Evolutionary conservation across 2,888 invertebrate species (phyloP).

Genomic region (Dasypogon diadema): DNA sequence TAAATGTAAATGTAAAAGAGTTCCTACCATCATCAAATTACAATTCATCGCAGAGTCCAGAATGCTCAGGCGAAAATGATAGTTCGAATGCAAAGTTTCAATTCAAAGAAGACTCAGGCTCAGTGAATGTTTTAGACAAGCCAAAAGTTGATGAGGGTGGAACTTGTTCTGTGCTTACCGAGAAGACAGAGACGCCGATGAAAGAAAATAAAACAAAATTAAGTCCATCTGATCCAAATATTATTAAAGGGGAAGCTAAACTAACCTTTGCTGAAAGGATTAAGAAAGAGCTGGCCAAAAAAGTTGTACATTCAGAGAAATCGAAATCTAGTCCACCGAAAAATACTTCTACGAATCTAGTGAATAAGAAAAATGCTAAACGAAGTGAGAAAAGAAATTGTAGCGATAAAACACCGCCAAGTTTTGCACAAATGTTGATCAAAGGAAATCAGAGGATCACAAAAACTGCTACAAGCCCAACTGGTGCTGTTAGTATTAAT

Average conservation of each 20-base stretch:
- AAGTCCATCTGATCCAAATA: background rate
- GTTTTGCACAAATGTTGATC: slow-evolving; percentile 56
- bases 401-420: slow-evolving; percentile 37
- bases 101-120: background rate
- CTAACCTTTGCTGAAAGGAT: slow-evolving; percentile 54
- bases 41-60: background rate
- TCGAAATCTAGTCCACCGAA: slow-evolving; percentile 20
- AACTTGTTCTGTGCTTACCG: background rate
- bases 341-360: slow-evolving; percentile 12
- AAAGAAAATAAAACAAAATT: no score
- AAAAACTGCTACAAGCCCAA: slow-evolving; percentile 2
- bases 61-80: background rate
- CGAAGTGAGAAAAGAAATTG: background rate
- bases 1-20: slow-evolving; percentile 58
- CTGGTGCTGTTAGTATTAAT: background rate
- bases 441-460: background rate
- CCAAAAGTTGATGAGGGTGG: background rate
- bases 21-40: slow-evolving; percentile 55
- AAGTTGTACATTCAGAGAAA: background rate
- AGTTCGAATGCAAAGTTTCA: background rate
- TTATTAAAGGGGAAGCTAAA: background rate
- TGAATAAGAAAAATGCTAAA: slow-evolving; percentile 19
- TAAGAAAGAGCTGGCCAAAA: slow-evolving; percentile 37
- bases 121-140: background rate
- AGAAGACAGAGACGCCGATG: background rate